These are phyloP conservation scores for Aselliscus stoliczkanus DNA, from an alignment of 2,797 vertebrate species.

Conservation along the genomic window DNA sequence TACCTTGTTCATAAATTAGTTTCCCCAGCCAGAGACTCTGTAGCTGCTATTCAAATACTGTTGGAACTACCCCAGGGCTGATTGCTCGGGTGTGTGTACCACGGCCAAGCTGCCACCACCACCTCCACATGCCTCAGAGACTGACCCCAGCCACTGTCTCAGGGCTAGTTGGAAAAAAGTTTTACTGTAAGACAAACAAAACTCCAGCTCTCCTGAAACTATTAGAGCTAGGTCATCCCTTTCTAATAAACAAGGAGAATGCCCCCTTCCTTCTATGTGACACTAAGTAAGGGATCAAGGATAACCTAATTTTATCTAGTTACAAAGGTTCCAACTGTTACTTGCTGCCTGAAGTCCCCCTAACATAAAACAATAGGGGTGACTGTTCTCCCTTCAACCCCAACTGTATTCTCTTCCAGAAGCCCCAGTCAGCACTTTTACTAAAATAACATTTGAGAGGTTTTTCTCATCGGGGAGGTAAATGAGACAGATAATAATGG, in stretches of 20 bases:
- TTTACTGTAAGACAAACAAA: not conserved
- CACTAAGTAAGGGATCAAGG: not conserved
- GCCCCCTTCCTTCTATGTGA: not conserved
- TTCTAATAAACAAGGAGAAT: not conserved
- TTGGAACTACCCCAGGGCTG: not conserved
- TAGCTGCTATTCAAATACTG: not conserved
- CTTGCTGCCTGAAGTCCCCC: not conserved
- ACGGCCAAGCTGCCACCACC: not conserved
- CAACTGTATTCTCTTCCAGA: not conserved
- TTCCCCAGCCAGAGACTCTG: not conserved
- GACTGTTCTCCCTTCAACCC: not conserved
- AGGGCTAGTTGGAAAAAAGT: not conserved
- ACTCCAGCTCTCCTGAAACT: not conserved
- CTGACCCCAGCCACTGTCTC: not conserved
- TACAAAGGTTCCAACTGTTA: not conserved
- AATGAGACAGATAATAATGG: not conserved
- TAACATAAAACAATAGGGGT: not conserved
- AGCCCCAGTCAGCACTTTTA: not conserved
- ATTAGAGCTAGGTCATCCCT: not conserved
- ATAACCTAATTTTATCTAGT: not conserved
- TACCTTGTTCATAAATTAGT: not conserved
- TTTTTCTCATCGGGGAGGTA: not conserved
- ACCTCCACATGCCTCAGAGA: not conserved
- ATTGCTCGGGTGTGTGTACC: not conserved
- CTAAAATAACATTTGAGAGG: not conserved